Base-by-base conservation (phyloP, 2,888 invertebrate genomes). In the Bedellia somnulentella region DNA sequence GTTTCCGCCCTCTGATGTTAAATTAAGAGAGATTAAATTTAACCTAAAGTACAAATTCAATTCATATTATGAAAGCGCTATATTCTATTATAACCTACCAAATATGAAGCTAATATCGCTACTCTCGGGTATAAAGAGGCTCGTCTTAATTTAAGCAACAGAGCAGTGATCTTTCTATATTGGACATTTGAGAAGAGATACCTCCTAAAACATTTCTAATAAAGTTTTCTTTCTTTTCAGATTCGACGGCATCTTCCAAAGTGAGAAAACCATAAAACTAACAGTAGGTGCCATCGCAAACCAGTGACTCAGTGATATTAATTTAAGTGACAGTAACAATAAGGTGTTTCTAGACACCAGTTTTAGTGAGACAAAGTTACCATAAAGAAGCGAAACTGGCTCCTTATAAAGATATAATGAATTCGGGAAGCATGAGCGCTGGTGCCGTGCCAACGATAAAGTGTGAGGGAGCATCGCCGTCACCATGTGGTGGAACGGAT, bases 371-470 rank as follows among this genome's bases (percentile, higher is more conserved):
- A 56, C 61, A 57, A 57, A 67, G 5, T 70, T 57, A 68, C 66
- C 64, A 66, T 62, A 70, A 73, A 75, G 59, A 52, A 60, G 59
- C 58, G 52, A 75, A 71, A 49, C 73, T 75, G 75, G 75, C 75
- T 71, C 75, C 75, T 39, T 75, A 63, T 48, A 75, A 75, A 60
- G 75, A 75, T 73, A 75, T 75, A 52, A 70, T 71, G 70, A 75
- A 71, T 50, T 62, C 71, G 48, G 52, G 71, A 64, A 64, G 70
- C 57, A 62, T 71, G 61, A 67, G 67, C 61, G 64, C 71, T 31
- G 16, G 31, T 16, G 46, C 70, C 30, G 71, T 75, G 58, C 75
- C 75, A 45, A 67, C 67, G 35, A 75, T 75, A 34, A 75, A 75
- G 55, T 75, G 71, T 38, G 75, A 75, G 48, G 75, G 73, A 29